Percentiles rank a stretch among this genome's conserved stretches.
Evolutionary conservation across 2,888 invertebrate species (phyloP).

Genomic region (Tetragnatha montana): DNA sequence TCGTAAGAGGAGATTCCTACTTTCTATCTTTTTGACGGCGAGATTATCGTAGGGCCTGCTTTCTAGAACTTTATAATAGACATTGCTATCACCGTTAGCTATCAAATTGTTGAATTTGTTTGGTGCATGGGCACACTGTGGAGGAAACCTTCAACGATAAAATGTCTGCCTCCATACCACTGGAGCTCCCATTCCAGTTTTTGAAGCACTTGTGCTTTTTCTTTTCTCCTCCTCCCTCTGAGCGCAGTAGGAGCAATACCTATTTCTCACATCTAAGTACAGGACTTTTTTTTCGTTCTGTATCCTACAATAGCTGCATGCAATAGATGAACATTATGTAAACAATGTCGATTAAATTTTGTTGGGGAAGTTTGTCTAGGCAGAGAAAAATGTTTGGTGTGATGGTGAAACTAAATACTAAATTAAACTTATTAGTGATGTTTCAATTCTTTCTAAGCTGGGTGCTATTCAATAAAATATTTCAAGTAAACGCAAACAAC

Average conservation of each 20-base stretch:
- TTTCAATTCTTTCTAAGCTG: too few relatives aligned
- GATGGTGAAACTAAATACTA: too few relatives aligned
- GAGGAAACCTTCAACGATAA: conserved; percentile 71
- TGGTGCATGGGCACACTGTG: conserved; percentile 63
- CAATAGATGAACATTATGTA: conserved; percentile 17
- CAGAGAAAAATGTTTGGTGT: too few relatives aligned
- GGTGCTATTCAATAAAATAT: too few relatives aligned
- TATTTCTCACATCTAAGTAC: conserved; percentile 58
- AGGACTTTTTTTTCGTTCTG: conserved; percentile 65
- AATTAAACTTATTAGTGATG: too few relatives aligned
- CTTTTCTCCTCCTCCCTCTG: neutral
- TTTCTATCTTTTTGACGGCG: conserved; percentile 70
- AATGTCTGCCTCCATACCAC: conserved; percentile 72
- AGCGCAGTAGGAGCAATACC: conserved; percentile 64
- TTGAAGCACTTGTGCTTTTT: conserved; percentile 70
- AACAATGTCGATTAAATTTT: too few relatives aligned
- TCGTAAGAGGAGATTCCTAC: too few relatives aligned
- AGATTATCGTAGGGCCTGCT: conserved; percentile 31
- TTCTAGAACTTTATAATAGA: conserved; percentile 57
- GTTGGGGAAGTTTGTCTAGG: too few relatives aligned
- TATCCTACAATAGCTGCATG: conserved; percentile 65
- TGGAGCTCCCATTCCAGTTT: conserved; percentile 71
- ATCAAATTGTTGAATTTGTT: conserved; percentile 64
- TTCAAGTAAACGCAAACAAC: too few relatives aligned
- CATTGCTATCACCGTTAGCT: conserved; percentile 72